A percentile compares a stretch with the other conserved stretches of the same genome.
These are phyloP conservation scores for Periphyllus acericola DNA, from an alignment of 2,888 invertebrate genomes.

Conservation along the genomic window DNA sequence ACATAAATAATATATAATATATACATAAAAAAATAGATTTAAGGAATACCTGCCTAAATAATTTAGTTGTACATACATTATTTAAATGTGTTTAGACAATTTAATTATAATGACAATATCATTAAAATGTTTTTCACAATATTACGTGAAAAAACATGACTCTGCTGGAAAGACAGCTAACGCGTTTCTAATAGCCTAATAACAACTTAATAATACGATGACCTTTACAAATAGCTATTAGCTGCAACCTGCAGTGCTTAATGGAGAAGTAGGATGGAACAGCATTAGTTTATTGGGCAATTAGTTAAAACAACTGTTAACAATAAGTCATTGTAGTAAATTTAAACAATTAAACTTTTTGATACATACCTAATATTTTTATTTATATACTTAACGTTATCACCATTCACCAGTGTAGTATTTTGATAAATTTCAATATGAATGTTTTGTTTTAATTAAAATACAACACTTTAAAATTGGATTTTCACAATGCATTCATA, in stretches of 20 bases:
- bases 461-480: no score
- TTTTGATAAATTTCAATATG: no score
- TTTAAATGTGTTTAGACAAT: not conserved
- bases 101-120: not conserved
- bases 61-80: not conserved
- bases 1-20: no score
- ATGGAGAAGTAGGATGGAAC: not conserved
- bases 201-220: slow-evolving; percentile 22
- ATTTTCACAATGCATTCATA: no score
- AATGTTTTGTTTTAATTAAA: no score
- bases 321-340: slow-evolving; percentile 7
- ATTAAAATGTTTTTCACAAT: not conserved
- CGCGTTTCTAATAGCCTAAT: slow-evolving; percentile 15
- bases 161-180: not conserved
- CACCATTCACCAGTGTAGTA: no score
- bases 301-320: slow-evolving; percentile 16
- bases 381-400: not conserved
- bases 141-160: slow-evolving; percentile 17
- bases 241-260: not conserved
- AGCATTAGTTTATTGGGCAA: slow-evolving; percentile 16
- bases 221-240: slow-evolving; percentile 11
- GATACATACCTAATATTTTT: not conserved
- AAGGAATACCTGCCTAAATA: no score
- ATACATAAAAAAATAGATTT: no score
- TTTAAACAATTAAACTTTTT: slow-evolving; percentile 1